Conservation (phyloP, 2,113 vertebrate genomes). For the Prinia subflava region DNA sequence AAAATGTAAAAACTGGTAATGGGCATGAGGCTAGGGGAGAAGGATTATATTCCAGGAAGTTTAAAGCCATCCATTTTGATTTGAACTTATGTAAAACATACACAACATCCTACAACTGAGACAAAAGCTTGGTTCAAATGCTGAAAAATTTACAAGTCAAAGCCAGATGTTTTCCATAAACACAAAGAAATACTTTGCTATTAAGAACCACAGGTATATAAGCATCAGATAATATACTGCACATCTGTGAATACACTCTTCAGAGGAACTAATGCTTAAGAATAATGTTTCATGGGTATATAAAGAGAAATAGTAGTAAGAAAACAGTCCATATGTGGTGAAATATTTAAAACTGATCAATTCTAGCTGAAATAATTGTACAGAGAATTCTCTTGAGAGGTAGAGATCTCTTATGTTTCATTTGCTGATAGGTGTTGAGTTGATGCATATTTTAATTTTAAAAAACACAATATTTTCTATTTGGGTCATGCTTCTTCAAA, state of each 20-base stretch:
- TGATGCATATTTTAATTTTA: background rate
- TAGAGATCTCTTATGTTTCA: background rate
- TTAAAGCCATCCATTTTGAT: background rate
- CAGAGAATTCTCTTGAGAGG: background rate
- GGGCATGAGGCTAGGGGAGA: accelerated
- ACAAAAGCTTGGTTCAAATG: background rate
- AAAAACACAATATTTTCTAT: background rate
- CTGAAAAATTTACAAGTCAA: background rate
- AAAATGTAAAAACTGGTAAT: background rate
- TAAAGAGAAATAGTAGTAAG: background rate
- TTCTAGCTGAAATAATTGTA: background rate
- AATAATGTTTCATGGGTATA: background rate
- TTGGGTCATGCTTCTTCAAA: background rate
- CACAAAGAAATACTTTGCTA: background rate
- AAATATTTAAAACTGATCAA: background rate
- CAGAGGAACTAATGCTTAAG: background rate
- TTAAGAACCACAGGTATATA: background rate
- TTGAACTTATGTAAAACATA: background rate
- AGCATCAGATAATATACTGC: background rate
- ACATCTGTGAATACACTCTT: background rate
- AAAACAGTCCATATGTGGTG: background rate
- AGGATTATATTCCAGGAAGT: background rate
- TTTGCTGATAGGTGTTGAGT: background rate
- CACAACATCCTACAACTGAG: background rate
- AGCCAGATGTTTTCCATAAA: background rate